Evolutionary conservation across 1,140 invertebrate species (phyloP), one percentile per base, ranked within the genome.

Genomic region (Cydia pomonella): DNA sequence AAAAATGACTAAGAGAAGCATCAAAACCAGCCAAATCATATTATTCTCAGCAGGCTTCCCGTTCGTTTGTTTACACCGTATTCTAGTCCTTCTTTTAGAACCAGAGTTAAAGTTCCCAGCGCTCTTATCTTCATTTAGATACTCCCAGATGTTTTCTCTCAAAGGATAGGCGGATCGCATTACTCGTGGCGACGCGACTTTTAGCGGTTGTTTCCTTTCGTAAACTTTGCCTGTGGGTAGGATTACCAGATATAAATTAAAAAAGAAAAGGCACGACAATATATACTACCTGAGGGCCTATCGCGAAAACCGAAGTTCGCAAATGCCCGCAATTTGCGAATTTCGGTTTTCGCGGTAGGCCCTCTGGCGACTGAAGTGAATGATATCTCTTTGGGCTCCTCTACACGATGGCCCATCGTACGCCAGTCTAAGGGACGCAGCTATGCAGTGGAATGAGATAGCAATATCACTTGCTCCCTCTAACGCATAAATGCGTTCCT

Each of bases 91-190:
- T 44, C 74, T 77, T 77, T 77, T 80, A 75, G 33, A 72, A 44
- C 33, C 21, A 53, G 73, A 73, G 12, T 76, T 79, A 41, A 50
- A 72, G 44, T 79, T 76, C 69, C 72, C 75, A 18, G 71, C 25
- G 64, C 63, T 53, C 29, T 82, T 84, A 74, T 83, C 80, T 74
- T 84, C 82, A 44, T 83, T 79, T 9, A 84, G 79, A 79, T 86
- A 87, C 79, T 90, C 84, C 79, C 84, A 90, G 76, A 89, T 86
- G 80, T 86, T 88, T 75, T 83, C 82, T 29, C 85, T 81, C 75
- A 82, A 73, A 71, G 82, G 79, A 75, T 85, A 82, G 73, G 78
- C 81, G 23, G 86, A 87, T 78, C 82, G 82, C 75, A 82, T 81
- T 82, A 83, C 82, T 75, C 82, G 80, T 50, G 80, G 62, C 18